Evolutionary conservation across 2,888 invertebrate species (phyloP).

Genomic region (Oxystoma pomonae): DNA sequence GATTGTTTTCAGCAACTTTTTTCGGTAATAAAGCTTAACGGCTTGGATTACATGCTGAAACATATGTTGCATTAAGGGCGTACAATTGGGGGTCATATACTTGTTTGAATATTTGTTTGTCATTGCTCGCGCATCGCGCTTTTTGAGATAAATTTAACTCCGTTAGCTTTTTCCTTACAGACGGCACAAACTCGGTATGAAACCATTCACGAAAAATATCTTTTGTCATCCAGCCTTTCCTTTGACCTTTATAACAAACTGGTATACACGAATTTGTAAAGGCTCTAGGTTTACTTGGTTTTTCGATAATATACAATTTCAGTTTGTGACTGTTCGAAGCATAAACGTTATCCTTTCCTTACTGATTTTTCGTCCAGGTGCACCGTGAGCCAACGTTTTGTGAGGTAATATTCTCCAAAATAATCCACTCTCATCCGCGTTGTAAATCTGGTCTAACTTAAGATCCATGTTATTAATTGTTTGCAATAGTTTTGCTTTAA

Average conservation of each 20-base stretch:
- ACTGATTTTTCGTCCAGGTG: slow-evolving; percentile 1
- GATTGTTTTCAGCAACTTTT: slow-evolving; percentile 1
- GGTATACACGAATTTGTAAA: background rate
- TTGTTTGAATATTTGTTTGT: background rate
- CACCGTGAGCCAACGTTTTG: too few relatives aligned
- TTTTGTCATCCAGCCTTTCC: slow-evolving; percentile 1
- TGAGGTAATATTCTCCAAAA: too few relatives aligned
- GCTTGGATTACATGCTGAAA: background rate
- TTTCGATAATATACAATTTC: background rate
- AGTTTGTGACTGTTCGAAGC: too few relatives aligned
- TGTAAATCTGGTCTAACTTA: too few relatives aligned
- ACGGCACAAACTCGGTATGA: background rate
- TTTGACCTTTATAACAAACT: background rate
- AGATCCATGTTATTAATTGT: too few relatives aligned
- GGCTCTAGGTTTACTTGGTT: too few relatives aligned
- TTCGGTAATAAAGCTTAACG: too few relatives aligned
- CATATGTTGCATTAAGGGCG: background rate
- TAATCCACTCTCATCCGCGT: too few relatives aligned
- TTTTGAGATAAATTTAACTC: slow-evolving; percentile 1
- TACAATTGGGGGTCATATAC: background rate
- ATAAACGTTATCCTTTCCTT: background rate
- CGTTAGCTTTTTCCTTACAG: background rate
- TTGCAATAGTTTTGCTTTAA: too few relatives aligned
- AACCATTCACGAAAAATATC: slow-evolving; percentile 1
- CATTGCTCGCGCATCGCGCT: background rate